Percentiles rank a stretch among this genome's conserved stretches.
Conservation (phyloP, 2,888 invertebrate genomes). For the Aphodius sticticus region DNA sequence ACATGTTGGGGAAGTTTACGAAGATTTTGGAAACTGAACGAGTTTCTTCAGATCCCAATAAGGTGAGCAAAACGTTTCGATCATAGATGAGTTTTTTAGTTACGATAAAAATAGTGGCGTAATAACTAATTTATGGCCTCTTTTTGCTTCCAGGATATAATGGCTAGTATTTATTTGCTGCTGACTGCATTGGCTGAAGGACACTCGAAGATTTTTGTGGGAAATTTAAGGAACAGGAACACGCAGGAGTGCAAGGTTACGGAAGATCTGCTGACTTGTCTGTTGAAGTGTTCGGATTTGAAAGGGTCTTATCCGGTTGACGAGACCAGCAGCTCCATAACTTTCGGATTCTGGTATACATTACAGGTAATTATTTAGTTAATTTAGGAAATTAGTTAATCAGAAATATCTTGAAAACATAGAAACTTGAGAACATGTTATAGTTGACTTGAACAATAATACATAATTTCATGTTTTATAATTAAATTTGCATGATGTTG, state of each 20-base stretch:
- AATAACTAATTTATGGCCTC: not conserved
- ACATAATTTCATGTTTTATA: no score
- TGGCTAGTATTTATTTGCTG: slow-evolving; percentile 72
- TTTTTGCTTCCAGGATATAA: slow-evolving; percentile 67
- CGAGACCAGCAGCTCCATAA: slow-evolving; percentile 84
- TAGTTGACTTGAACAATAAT: no score
- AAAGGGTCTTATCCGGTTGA: slow-evolving; percentile 88
- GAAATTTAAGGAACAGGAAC: slow-evolving; percentile 62
- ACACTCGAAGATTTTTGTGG: slow-evolving; percentile 68
- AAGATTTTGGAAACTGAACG: slow-evolving; percentile 63
- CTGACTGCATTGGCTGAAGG: slow-evolving; percentile 76
- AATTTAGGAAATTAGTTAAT: not conserved
- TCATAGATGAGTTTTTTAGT: not conserved
- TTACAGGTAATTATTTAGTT: slow-evolving; percentile 71
- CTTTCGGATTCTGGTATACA: slow-evolving; percentile 92
- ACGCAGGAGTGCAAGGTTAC: slow-evolving; percentile 64
- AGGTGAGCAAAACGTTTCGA: slow-evolving; percentile 46
- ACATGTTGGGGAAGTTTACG: slow-evolving; percentile 66
- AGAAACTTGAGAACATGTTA: no score
- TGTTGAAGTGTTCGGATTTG: slow-evolving; percentile 81
- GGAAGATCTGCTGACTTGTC: slow-evolving; percentile 72
- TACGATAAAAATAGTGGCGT: not conserved
- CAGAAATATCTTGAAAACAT: no score
- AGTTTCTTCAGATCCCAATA: slow-evolving; percentile 55
- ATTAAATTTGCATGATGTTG: no score